Base-by-base conservation (phyloP, 2,888 invertebrate genomes). In the Tridacna gigas region DNA sequence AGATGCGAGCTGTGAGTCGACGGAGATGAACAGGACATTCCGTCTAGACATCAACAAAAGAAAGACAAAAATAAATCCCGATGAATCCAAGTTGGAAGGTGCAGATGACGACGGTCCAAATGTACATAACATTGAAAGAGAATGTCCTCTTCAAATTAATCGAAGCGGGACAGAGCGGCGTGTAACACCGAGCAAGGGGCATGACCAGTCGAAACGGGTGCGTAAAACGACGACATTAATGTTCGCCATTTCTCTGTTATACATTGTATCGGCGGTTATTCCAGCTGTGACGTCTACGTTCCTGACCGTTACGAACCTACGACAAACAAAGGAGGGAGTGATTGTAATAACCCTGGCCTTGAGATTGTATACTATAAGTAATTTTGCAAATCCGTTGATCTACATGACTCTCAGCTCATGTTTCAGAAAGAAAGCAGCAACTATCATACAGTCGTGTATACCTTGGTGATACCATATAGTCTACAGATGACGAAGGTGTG, bases 301-400 rank as follows among this genome's bases (percentile, higher is more conserved):
- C 51, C 11, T 71, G 51, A 51, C 71, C 1, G 22, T 5, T 2
- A 71, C 71, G 9, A 51, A n/a, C 25, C 47, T 71, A 13, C 47
- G 71, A 51, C 48, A 71, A 51, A 71, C 51, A n/a, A 48, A 13
- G 51, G 47, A 9, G n/a, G 71, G 71, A 1, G 26, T 51, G 22
- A 22, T 51, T 20, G 7, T 48, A 1, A 71, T 51, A 22, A 51
- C 51, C 25, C 0, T 71, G 0, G 0, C 18, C 13, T 15, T 71
- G 1, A 9, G 71, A 25, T 26, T 71, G 25, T 71, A 71, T 22
- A 71, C 71, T 22, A 71, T 71, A 22, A 71, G 51, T 45, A 48
- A 71, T 51, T 71, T 71, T 71, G 51, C 71, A 18, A 71, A 71
- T 20, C 71, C 71, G 15, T 25, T 71, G 15, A 25, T 71, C 5